phyloP scores from a whole-genome alignment of 2,113 vertebrate genomes.

The Corvus moneduloides region DNA sequence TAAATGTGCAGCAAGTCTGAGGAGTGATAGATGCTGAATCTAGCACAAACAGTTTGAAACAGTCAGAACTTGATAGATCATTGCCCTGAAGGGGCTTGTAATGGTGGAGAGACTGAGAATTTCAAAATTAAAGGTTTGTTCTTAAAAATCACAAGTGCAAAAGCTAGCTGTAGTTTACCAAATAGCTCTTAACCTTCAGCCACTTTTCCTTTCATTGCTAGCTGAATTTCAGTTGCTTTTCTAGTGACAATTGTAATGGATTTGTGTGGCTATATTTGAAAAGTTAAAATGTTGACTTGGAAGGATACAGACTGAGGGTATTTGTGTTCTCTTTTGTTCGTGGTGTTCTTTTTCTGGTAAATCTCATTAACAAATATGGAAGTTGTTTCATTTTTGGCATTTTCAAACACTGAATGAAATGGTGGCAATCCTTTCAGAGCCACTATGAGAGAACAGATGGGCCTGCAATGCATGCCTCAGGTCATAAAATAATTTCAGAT shows the following conservation, averaged over 20 bases:
- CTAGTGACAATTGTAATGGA: background rate
- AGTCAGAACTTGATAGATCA: conserved; percentile 95
- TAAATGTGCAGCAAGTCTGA: conserved; percentile 82
- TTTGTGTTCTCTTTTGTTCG: conserved; percentile 1
- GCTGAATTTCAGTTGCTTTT: conserved; percentile 13
- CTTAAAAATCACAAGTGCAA: conserved; percentile 70
- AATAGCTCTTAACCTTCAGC: conserved; percentile 37
- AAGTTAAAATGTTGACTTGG: conserved; percentile 24
- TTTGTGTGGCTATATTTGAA: conserved; percentile 8
- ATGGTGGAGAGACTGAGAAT: conserved; percentile 81
- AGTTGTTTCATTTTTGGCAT: conserved; percentile 55
- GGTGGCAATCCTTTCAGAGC: conserved; percentile 60
- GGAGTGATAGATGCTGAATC: conserved; percentile 92
- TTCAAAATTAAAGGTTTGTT: conserved; percentile 83
- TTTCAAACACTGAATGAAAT: conserved; percentile 63
- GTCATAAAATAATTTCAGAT: conserved; percentile 76
- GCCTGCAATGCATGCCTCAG: conserved; percentile 48
- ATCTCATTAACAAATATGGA: conserved; percentile 60
- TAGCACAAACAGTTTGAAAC: conserved; percentile 92
- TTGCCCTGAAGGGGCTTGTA: conserved; percentile 85
- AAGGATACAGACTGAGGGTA: background rate
- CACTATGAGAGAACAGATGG: conserved; percentile 75
- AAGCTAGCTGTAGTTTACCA: conserved; percentile 50
- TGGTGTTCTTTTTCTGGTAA: conserved; percentile 12
- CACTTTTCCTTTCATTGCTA: conserved; percentile 8